phyloP scores from a whole-genome alignment of 2,113 vertebrate genomes.

The Phodopus roborovskii region DNA sequence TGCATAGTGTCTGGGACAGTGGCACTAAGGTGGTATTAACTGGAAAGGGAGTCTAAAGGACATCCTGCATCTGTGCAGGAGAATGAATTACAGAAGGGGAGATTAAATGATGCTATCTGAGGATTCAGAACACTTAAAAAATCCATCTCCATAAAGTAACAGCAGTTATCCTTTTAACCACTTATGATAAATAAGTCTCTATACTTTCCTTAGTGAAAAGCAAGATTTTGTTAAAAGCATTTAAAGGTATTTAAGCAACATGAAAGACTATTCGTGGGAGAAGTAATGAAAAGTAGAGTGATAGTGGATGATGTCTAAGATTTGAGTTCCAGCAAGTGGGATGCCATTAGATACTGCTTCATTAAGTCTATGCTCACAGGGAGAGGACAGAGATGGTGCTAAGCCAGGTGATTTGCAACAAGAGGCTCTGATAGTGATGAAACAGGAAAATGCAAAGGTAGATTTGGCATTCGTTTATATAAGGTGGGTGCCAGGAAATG shows the following conservation, averaged over 20 bases:
- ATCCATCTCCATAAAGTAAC: not conserved
- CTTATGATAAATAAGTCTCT: not conserved
- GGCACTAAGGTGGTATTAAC: not conserved
- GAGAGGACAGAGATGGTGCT: not conserved
- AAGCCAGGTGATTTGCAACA: not conserved
- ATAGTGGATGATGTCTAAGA: not conserved
- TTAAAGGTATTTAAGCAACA: not conserved
- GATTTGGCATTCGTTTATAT: not conserved
- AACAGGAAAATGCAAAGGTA: not conserved
- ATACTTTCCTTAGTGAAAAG: not conserved
- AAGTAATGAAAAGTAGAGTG: not conserved
- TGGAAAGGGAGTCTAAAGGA: not conserved
- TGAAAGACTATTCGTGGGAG: not conserved
- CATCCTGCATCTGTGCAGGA: not conserved
- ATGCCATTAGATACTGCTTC: not conserved
- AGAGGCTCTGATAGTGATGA: not conserved
- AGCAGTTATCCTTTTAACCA: not conserved
- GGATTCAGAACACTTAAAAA: not conserved
- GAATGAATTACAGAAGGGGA: not conserved
- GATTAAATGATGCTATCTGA: not conserved
- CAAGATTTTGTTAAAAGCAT: not conserved
- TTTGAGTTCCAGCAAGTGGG: not conserved
- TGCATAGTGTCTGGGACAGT: accelerated
- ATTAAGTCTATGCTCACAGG: not conserved
- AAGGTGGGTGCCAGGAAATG: not conserved